Base-by-base conservation (phyloP, 2,888 invertebrate genomes). In the Eretmocerus hayati region DNA sequence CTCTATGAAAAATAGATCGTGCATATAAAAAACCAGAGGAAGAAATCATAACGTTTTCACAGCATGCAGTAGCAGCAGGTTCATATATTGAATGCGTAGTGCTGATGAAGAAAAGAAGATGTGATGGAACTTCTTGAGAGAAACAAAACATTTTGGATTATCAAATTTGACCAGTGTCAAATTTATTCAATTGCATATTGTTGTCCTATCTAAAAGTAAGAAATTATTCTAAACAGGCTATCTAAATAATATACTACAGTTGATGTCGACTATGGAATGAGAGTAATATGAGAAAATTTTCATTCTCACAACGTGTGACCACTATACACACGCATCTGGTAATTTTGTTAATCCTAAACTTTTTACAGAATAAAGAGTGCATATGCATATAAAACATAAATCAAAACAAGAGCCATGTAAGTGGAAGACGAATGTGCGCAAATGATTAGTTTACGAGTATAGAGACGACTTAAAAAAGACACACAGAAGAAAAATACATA, bases 391-490 rank as follows among this genome's bases (percentile, higher is more conserved):
- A 46, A 16, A 50, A 52, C 21, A 46, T 35, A 51, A 49, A 52
- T 45, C 19, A 30, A 46, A 52, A 46, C 40, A 42, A 52, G 44
- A 52, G 45, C 30, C 53, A 50, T 22, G 31, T 48, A 57, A 57
- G 58, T 48, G 35, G 54, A 26, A 58, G 57, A 54, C 53, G 49
- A 58, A 56, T 59, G 53, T 57, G 56, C 56, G 52, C 50, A 58
- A 52, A 48, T 50, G 43, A 56, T 26, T 26, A 26, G 26, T 26
- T 55, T 50, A 55, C 45, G 36, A 51, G 49, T 38, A 52, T 33
- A 54, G 47, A 42, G 45, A 55, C 31, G 42, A 47, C 22, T 43
- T 36, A 46, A 54, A 43, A 43, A 51, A 53, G 55, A n/a, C 48
- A 48, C 51, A 51, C 42, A 43, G 46, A 52, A 55, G 48, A 58